phyloP scores from a whole-genome alignment of 2,888 invertebrate species.

The Dynastes grantii region DNA sequence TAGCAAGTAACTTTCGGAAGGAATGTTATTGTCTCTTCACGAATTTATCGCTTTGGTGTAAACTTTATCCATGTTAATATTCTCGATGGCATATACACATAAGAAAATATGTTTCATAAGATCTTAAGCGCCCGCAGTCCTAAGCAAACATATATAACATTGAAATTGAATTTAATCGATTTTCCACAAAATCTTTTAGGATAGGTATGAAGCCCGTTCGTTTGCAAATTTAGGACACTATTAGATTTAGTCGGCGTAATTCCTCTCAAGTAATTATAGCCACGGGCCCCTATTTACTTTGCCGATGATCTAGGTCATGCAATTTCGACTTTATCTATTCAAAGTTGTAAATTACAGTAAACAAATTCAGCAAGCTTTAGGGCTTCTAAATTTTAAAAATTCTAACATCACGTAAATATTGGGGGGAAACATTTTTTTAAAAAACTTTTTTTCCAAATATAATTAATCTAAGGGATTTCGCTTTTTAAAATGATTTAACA shows the following conservation, averaged over 20 bases:
- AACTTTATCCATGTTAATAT: too few relatives aligned
- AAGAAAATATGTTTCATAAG: too few relatives aligned
- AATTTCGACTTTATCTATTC: slow-evolving; percentile 16
- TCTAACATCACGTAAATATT: too few relatives aligned
- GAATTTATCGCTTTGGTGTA: too few relatives aligned
- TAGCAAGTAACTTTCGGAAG: too few relatives aligned
- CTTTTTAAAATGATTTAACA: not conserved
- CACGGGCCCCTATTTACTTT: slow-evolving; percentile 22
- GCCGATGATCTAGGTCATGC: slow-evolving; percentile 24
- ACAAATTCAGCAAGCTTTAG: not conserved
- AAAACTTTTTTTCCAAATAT: too few relatives aligned
- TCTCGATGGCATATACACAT: too few relatives aligned
- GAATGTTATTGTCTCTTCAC: too few relatives aligned
- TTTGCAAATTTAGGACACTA: slow-evolving; percentile 10
- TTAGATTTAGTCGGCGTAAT: slow-evolving; percentile 25
- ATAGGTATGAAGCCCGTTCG: not conserved
- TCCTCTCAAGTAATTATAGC: slow-evolving; percentile 25
- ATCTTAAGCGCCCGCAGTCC: not conserved
- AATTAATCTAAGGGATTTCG: not conserved
- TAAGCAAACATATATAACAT: slow-evolving; percentile 3
- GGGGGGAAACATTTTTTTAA: too few relatives aligned
- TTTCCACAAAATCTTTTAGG: slow-evolving; percentile 8
- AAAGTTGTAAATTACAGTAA: slow-evolving; percentile 8
- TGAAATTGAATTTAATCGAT: slow-evolving; percentile 10
- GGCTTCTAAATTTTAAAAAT: too few relatives aligned